Base-by-base conservation (phyloP, 2,888 invertebrate species). In the Drosophila mulleri region DNA sequence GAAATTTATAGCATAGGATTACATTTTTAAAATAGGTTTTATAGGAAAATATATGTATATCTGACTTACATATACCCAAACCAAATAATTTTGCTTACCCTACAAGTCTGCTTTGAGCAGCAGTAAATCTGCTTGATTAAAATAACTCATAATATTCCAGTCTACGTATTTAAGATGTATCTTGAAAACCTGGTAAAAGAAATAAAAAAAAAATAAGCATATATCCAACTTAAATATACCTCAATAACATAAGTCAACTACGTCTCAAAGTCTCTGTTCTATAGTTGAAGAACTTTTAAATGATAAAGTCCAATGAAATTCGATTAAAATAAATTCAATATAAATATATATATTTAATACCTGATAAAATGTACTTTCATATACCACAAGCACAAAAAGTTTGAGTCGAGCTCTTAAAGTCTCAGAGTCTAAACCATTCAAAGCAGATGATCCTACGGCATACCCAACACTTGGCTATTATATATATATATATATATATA, bases 391-490 rank as follows among this genome's bases (percentile, higher is more conserved):
- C n/a, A n/a, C n/a, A n/a, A 29, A 29, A 6, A 5, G 6, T 2
- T 18, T 29, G 18, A 48, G 6, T n/a, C 6, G 8, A 54, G n/a
- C 39, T 39, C n/a, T 14, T 20, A 14, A 52, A 54, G 12, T 26
- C 53, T 18, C 14, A 11, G 11, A 18, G 29, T 18, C n/a, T 23
- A 32, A 44, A 16, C 56, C 11, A 16, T 56, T 32, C 14, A 16
- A 16, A 26, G 23, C 35, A 26, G 39, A 16, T 44, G 29, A 57
- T 29, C 39, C 14, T 6, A 16, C 9, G 37, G 37, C 44, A 45
- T 37, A 37, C 37, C 63, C 63, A 20, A 18, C n/a, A 6, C 7
- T 20, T 20, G n/a, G n/a, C n/a, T n/a, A n/a, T n/a, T n/a, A n/a
- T n/a, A n/a, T n/a, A n/a, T n/a, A n/a, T n/a, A n/a, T n/a, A n/a